Conservation (phyloP, 2,888 invertebrate genomes). For the Ichneumoninae sp. region DNA sequence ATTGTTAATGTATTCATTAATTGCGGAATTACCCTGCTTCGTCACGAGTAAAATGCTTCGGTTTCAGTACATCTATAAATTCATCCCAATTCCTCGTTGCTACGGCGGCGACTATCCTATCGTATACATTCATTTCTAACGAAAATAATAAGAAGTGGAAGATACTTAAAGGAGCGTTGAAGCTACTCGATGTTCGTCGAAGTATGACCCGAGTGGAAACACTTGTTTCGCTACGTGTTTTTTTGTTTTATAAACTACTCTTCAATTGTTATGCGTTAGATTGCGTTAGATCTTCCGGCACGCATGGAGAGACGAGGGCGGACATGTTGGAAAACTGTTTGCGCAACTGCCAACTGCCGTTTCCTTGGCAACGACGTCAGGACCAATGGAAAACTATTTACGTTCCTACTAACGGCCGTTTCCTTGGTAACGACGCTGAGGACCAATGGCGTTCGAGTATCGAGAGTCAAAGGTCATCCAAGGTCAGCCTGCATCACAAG, state of each 20-base stretch:
- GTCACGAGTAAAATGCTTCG: conserved; percentile 73
- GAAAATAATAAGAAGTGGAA: background rate
- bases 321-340: conserved; percentile 24
- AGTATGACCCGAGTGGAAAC: background rate
- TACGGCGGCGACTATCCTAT: conserved; percentile 57
- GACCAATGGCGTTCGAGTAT: background rate
- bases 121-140: conserved; percentile 64
- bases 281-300: background rate
- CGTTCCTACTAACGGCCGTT: background rate
- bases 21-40: conserved; percentile 63
- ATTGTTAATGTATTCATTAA: background rate
- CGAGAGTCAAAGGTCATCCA: background rate
- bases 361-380: background rate
- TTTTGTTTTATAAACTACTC: background rate
- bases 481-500: background rate
- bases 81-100: conserved; percentile 73
- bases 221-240: background rate
- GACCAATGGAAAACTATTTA: background rate
- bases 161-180: background rate
- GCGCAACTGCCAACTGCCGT: background rate
- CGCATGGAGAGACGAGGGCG: background rate
- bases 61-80: conserved; percentile 71
- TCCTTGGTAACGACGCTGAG: background rate
- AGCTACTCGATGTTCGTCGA: background rate
- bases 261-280: background rate